A percentile compares a stretch with the other conserved stretches of the same genome.
These are phyloP conservation scores for Mallateleia sp. DNA, from an alignment of 2,888 invertebrate species.

Conservation along the genomic window DNA sequence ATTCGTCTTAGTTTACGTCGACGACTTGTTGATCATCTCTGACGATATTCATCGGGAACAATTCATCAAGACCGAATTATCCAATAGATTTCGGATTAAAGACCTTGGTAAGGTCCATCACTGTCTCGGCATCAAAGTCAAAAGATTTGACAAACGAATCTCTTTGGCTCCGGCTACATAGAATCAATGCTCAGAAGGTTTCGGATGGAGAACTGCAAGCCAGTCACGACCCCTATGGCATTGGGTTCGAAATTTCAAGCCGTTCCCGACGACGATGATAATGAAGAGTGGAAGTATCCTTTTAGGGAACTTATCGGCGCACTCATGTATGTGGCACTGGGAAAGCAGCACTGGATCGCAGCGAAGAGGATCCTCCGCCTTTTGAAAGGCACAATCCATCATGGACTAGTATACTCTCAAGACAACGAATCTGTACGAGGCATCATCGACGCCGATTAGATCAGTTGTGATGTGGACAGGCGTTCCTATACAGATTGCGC, in stretches of 20 bases:
- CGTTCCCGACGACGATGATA: not conserved
- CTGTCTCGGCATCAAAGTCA: constrained; percentile 8
- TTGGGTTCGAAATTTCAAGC: not conserved
- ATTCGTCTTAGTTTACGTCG: not conserved
- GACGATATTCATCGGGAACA: no score
- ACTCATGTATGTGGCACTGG: not conserved
- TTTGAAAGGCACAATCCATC: not conserved
- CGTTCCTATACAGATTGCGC: not conserved
- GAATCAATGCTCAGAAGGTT: not conserved
- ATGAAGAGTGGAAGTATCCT: not conserved
- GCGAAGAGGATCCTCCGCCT: not conserved
- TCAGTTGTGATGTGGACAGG: not conserved
- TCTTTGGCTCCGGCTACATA: constrained; percentile 1
- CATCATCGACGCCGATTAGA: not conserved
- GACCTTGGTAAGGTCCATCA: not conserved
- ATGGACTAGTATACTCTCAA: not conserved
- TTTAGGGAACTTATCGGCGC: not conserved
- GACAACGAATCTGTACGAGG: not conserved
- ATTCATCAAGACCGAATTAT: no score
- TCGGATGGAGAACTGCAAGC: constrained; percentile 12
- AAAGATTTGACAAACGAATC: not conserved
- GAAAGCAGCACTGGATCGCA: not conserved
- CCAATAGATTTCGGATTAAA: not conserved
- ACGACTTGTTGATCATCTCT: not conserved
- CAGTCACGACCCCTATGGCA: not conserved